Percentiles rank a stretch among this genome's conserved stretches.
These are phyloP conservation scores for Tenualosa thibaudeaui DNA, from an alignment of 2,797 vertebrate genomes.

Conservation along the genomic window DNA sequence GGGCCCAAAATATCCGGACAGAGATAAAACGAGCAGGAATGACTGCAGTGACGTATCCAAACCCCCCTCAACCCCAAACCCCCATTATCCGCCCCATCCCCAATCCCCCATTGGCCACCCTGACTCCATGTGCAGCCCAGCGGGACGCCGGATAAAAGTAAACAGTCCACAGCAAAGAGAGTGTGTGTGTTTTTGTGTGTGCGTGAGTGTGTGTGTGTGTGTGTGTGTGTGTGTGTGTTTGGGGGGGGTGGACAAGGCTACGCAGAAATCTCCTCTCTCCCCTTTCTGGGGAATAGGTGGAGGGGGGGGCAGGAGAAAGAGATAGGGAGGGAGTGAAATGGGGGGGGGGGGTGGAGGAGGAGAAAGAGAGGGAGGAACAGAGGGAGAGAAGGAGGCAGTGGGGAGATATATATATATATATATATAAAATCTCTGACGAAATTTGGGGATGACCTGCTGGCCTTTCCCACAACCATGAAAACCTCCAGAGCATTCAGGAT, in stretches of 20 bases:
- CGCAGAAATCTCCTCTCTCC: background rate
- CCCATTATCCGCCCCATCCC: constrained; percentile 36
- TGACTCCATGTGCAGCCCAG: constrained; percentile 33
- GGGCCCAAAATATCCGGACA: background rate
- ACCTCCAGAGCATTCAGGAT: constrained; percentile 46
- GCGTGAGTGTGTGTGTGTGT: too few species aligned
- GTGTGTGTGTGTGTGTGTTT: too few species aligned
- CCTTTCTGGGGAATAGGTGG: background rate
- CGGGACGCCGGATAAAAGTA: constrained; percentile 53
- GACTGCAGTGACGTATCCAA: background rate
- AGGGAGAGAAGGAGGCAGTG: background rate
- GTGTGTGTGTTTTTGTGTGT: too few species aligned
- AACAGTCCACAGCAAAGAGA: constrained; percentile 41
- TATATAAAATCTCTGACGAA: constrained; percentile 51
- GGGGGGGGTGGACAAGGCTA: background rate
- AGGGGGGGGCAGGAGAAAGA: constrained; percentile 17
- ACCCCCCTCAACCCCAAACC: too few species aligned
- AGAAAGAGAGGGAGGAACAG: background rate
- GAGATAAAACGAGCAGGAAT: background rate
- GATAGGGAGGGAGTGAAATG: background rate
- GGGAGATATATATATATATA: too few species aligned
- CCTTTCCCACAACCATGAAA: constrained; percentile 64
- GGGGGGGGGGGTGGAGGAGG: background rate
- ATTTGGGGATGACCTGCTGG: constrained; percentile 55
- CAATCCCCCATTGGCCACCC: constrained; percentile 27